Evolutionary conservation across 2,113 vertebrate species (phyloP), one percentile per base, ranked within the genome.

Genomic region (Oxygymnocypris stewartii): DNA sequence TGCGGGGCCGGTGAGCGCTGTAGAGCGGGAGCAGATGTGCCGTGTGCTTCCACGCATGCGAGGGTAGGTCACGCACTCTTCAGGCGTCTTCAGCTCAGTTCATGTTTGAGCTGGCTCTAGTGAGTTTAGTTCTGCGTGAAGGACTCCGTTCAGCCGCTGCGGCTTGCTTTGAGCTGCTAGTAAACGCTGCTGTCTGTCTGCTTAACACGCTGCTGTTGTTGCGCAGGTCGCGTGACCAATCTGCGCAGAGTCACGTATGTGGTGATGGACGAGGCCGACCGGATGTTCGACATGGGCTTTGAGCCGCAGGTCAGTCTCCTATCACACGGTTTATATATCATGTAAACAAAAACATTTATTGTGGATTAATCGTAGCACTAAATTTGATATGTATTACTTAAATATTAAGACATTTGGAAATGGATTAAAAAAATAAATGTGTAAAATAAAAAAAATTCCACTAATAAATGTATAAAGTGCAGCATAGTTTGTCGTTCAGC

Each of bases 241-340:
- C 96, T 99, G 86, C 96, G 98, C 1, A 94, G 98, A 90, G 95
- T 95, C 54, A 99, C 98, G 0, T 99, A 99, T 0, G 97, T 99
- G 92, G 98, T 99, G 59, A 92, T 99, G 88, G 98, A 99, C 88
- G 98, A 99, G 93, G 98, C 98, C 54, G 98, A 99, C 94, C 94
- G 98, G 92, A 99, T 99, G 98, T 99, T 99, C 90, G 98, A 99
- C 92, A 99, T 99, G 98, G 98, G 98, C 31, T 99, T 99, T 79
- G 98, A 99, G 88, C 98, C 98, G 54, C 98, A 99, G 97, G 98
- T 99, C 91, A 92, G 90, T 77, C n/a, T n/a, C n/a, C n/a, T n/a
- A n/a, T n/a, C n/a, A n/a, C n/a, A n/a, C 28, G 28, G 28, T 31
- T 31, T 31, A 31, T 31, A 31, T 31, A 31, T 31, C 28, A 31